Evolutionary conservation across 2,113 vertebrate genomes (phyloP), one percentile per base, ranked within the genome.

Genomic region (Malaclemys terrapin): DNA sequence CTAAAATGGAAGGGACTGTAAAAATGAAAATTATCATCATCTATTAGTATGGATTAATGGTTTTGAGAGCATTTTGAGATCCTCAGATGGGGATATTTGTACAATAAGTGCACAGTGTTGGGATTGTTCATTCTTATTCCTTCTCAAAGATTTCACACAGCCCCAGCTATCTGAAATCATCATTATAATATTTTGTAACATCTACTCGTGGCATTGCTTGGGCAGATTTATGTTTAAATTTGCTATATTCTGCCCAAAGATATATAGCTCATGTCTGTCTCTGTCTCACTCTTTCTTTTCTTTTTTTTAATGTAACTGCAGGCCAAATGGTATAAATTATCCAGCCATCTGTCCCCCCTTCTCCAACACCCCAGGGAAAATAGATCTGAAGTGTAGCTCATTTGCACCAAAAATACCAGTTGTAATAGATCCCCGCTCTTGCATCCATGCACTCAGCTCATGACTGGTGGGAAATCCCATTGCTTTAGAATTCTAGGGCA

Each of bases 261-360:
- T 93, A 94, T 96, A 96, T 96, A 97, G 96, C 92, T 97, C 93
- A 49, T 94, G 93, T 95, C 92, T 96, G 91, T 94, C 95, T 97
- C 88, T 96, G 80, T 95, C 96, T 94, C 95, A 88, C 94, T 96
- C 14, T 72, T n/a, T 62, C 57, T 62, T 62, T 72, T 5, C 14
- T 78, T 45, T 78, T 78, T 69, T 72, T 20, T 10, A 76, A 76
- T 76, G 93, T 94, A 95, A 92, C 93, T 2, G 35, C 94, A 92
- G 97, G 96, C 97, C 97, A 97, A 97, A 95, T 96, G 96, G 97
- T 97, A 97, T 97, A 97, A 97, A 97, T 97, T 97, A 97, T 96
- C 96, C 89, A 95, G 92, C 96, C 97, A 97, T 97, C 96, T 97
- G 96, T 97, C 96, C 96, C 88, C 84, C 79, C 95, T 96, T 96